A percentile compares a stretch with the other conserved stretches of the same genome.
These are phyloP conservation scores for Epizoanthus scotinus DNA, from an alignment of 92 coral and sea anemone species.

Conservation along the genomic window DNA sequence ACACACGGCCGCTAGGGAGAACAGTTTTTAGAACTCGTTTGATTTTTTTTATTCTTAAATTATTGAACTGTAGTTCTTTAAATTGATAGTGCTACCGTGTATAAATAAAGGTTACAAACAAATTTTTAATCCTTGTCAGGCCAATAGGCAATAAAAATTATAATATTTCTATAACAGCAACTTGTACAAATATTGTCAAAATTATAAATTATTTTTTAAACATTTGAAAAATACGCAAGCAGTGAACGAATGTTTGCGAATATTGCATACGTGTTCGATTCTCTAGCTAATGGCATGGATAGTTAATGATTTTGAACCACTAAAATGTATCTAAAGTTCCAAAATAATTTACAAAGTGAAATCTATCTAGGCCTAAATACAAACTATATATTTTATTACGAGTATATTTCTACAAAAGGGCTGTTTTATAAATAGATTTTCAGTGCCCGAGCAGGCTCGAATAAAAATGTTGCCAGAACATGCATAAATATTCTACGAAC, in stretches of 20 bases:
- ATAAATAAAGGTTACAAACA: too few relatives aligned
- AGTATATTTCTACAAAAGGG: neutral
- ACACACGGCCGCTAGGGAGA: too few relatives aligned
- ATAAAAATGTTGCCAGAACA: neutral
- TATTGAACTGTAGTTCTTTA: too few relatives aligned
- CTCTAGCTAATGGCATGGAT: neutral
- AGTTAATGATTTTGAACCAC: neutral
- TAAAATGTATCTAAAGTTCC: neutral
- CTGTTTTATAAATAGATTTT: neutral
- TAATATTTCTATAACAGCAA: conserved; percentile 8
- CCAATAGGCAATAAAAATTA: neutral
- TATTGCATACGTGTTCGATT: neutral
- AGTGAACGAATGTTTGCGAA: neutral
- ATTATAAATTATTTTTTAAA: neutral
- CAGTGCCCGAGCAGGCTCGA: neutral
- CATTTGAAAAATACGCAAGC: neutral
- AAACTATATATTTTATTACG: neutral
- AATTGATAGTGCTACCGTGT: too few relatives aligned
- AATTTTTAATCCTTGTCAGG: neutral
- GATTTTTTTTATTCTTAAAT: too few relatives aligned
- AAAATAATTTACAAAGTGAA: neutral
- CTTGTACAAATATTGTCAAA: conserved; percentile 21
- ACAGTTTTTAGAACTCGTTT: too few relatives aligned
- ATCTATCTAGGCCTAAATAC: conserved; percentile 10
- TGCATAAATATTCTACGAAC: neutral